Evolutionary conservation across 2,113 vertebrate species (phyloP), one percentile per base, ranked within the genome.

Genomic region (Sitta europaea): DNA sequence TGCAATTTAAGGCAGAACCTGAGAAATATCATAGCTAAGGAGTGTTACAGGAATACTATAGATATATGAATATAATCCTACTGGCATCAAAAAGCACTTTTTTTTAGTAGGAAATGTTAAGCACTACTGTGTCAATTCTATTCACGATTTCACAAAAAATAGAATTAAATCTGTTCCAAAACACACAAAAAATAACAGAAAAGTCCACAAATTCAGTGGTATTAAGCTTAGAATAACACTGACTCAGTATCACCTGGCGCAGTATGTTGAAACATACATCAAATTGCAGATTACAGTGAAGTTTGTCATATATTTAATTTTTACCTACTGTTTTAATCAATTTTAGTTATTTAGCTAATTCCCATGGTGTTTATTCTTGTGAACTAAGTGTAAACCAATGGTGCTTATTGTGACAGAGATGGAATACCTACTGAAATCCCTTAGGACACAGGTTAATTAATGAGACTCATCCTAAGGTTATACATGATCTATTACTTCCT

Each of bases 401-500:
- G 96, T 98, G 91, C 94, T 96, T 92, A 96, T 6, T 58, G 97
- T 99, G 99, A 99, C 99, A 99, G 98, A 99, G 99, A 99, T 98
- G 97, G 98, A 99, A 98, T 98, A 97, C 98, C 98, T 97, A 97
- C 98, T 98, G 96, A 98, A 98, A 97, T 98, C 99, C 98, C 98
- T 98, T 98, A 98, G 98, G 99, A 99, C 93, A 97, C 35, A 96
- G 98, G 98, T 99, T 99, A 99, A 99, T 99, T 99, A 99, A 99
- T 98, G 99, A 99, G 98, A 98, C 98, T 98, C 98, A 98, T 99
- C 98, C 98, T 98, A 98, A 97, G 98, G 98, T 98, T 98, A 98
- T 95, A 98, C 98, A 99, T 99, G 99, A 99, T 99, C 99, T 99
- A 99, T 99, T 99, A 99, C 99, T 99, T 99, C 99, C 99, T 99